Evolutionary conservation across 2,797 vertebrate genomes (phyloP), one percentile per base, ranked within the genome.

Genomic region (Enoplosus armatus): DNA sequence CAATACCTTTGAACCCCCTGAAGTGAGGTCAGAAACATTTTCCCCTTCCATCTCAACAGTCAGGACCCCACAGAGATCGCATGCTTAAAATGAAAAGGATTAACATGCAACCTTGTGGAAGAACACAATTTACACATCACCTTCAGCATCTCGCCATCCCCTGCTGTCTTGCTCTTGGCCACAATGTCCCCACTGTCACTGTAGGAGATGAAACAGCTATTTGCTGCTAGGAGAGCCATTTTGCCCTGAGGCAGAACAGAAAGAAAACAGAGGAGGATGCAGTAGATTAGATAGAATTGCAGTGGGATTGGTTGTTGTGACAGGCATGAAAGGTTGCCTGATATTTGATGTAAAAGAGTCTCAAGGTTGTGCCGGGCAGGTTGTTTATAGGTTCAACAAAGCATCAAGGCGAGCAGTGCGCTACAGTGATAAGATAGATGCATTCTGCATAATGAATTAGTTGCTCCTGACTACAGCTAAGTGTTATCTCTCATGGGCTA

Each of bases 101-200:
- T 85, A 85, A 83, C 75, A 77, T 61, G 77, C 65, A 84, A 76
- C 80, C 78, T 83, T 84, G 75, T 29, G 45, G 72, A 83, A 51
- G 62, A 87, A 83, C 43, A 66, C 58, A 70, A 76, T 84, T 85
- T 65, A 87, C 59, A 74, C 83, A 51, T 95, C 96, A 99, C 98
- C 98, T 99, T 99, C 90, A 99, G 93, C 95, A 99, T 98, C 95
- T 99, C 98, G 78, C 91, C 96, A 5, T 96, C 96, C 80, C 97
- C 97, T 39, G 98, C 98, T 16, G 94, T 95, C 94, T 97, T 99
- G 90, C 83, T 98, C 90, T 95, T 96, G 86, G 98, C 97, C 92
- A 95, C 96, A 79, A 99, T 97, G 93, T 99, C 98, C 12, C 98
- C 98, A 54, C 92, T 95, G 86, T 99, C 97, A 80, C 97, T 99